Conservation (phyloP, 2,797 vertebrate species). For the Cygnus olor region DNA sequence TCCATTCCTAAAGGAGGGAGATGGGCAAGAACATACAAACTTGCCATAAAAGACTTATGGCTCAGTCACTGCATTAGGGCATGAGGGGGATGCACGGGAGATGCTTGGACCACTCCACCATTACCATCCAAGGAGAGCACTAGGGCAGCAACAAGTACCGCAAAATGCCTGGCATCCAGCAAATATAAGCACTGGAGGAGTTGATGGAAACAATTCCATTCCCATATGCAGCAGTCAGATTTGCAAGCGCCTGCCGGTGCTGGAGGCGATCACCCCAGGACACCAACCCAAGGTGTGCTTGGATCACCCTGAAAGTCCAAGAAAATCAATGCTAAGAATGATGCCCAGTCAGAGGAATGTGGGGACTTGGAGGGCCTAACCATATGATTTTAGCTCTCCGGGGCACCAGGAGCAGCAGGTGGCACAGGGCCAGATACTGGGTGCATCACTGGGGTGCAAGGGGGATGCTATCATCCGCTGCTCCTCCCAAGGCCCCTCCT, state of each 20-base stretch:
- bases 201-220: rapidly evolving
- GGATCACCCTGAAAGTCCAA: not conserved
- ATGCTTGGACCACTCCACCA: not conserved
- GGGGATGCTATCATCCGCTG: rapidly evolving
- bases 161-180: not conserved
- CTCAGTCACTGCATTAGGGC: not conserved
- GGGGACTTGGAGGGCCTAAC: rapidly evolving
- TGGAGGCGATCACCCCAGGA: rapidly evolving
- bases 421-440: not conserved
- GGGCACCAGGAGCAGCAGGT: not conserved
- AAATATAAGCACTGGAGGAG: rapidly evolving
- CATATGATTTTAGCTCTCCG: rapidly evolving
- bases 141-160: not conserved
- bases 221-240: rapidly evolving
- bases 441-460: rapidly evolving
- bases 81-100: not conserved
- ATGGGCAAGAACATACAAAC: not conserved
- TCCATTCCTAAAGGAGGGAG: not conserved
- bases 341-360: not conserved
- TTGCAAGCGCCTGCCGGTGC: rapidly evolving
- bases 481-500: not conserved
- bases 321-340: not conserved
- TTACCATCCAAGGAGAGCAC: rapidly evolving
- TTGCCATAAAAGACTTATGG: rapidly evolving
- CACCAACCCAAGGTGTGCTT: not conserved